Percentiles rank a stretch among this genome's conserved stretches.
Conservation (phyloP, 2,797 vertebrate genomes). For the Enteromius viviparus region DNA sequence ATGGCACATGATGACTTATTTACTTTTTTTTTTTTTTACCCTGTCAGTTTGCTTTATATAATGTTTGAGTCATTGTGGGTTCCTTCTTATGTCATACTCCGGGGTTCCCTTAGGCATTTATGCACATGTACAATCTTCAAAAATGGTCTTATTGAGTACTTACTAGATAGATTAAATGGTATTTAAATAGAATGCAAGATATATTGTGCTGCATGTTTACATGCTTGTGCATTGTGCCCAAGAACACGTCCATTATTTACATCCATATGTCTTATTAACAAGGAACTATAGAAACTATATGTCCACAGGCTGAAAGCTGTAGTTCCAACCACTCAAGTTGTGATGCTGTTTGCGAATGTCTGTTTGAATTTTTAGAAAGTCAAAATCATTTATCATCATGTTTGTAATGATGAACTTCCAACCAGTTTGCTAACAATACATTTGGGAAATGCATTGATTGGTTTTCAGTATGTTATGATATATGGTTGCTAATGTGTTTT, state of each 20-base stretch:
- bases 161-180: background rate
- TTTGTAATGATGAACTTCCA: background rate
- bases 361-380: too few relatives aligned
- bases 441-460: background rate
- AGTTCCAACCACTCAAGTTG: background rate
- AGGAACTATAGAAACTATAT: background rate
- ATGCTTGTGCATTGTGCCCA: background rate
- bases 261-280: background rate
- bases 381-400: background rate
- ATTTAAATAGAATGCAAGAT: background rate
- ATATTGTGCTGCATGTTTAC: background rate
- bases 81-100: background rate
- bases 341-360: background rate
- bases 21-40: background rate
- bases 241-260: background rate
- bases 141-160: background rate
- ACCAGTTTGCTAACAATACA: too few relatives aligned
- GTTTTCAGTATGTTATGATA: background rate
- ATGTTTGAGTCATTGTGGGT: background rate
- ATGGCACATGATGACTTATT: background rate
- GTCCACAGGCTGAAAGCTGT: too few relatives aligned
- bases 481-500: background rate
- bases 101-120: background rate
- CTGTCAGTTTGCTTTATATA: background rate
- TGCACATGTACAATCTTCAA: background rate